Base-by-base conservation (phyloP, 2,888 invertebrate genomes). In the Hemaris fuciformis region DNA sequence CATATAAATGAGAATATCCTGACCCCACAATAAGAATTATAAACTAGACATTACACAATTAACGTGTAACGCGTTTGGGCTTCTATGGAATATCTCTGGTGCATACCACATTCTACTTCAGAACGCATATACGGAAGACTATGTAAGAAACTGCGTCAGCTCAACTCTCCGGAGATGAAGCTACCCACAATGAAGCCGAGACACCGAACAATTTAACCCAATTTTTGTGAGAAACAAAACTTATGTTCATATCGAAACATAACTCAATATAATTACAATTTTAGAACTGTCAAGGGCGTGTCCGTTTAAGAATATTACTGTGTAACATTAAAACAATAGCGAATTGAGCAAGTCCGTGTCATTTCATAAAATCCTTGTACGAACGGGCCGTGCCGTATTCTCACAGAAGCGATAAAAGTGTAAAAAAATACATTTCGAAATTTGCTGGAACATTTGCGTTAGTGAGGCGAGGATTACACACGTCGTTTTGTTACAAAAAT, bases 311-410 rank as follows among this genome's bases (percentile, higher is more conserved):
- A 18, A 53, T 48, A 10, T 18, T 57, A 59, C 76, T 66, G 72
- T 68, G 71, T 74, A 73, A 66, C 70, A 64, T 71, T 75, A 68
- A 83, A 77, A 88, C 88, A 88, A 88, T 88, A 67, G 84, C 56
- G 57, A 60, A 58, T 88, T 84, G 73, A 64, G 83, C 69, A 88
- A 88, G 67, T 71, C 67, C 74, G 75, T 85, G 83, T 85, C 86
- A 83, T 85, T 85, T 85, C 84, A 84, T 80, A 82, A 81, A 83
- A 64, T 67, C 74, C 71, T 73, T 74, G 81, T 77, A 85, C 84
- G 6, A 85, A 84, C 81, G 72, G 75, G 71, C 69, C 68, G 68
- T 66, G 73, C 66, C 60, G 59, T 66, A 70, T 84, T 87, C 87
- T 77, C 88, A 87, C 86, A 81, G 72, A 72, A 64, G 65, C 69